Evolutionary conservation across 2,888 invertebrate genomes (phyloP).

Genomic region (Diarsia brunnea): DNA sequence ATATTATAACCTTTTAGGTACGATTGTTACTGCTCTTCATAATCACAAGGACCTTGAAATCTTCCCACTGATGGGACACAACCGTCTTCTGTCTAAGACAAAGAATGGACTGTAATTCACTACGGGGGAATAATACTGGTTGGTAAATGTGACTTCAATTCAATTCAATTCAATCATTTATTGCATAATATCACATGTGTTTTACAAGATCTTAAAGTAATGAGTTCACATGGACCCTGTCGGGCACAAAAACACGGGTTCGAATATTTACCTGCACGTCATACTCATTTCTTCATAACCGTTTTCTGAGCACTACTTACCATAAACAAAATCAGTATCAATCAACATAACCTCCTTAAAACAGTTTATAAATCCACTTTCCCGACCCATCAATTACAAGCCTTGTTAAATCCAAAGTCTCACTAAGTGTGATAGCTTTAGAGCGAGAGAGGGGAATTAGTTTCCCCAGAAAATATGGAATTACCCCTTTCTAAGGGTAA

Average conservation of each 20-base stretch:
- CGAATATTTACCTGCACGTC: not conserved
- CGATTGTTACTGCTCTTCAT: not conserved
- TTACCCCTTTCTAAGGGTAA: conserved; percentile 57
- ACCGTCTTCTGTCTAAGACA: not conserved
- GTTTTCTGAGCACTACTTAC: not conserved
- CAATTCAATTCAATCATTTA: too few relatives aligned
- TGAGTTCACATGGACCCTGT: too few relatives aligned
- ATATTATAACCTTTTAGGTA: not conserved
- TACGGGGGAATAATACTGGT: not conserved
- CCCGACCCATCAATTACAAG: conserved; percentile 47
- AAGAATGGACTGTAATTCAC: not conserved
- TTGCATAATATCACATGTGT: too few relatives aligned
- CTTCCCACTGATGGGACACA: not conserved
- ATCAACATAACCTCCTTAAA: conserved; percentile 3
- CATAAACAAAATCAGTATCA: conserved; percentile 11
- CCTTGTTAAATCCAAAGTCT: conserved; percentile 45
- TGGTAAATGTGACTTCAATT: not conserved
- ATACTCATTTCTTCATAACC: not conserved
- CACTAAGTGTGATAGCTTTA: conserved; percentile 43
- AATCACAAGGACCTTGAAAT: not conserved
- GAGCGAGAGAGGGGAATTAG: conserved; percentile 40
- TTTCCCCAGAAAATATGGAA: conserved; percentile 66
- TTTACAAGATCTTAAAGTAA: too few relatives aligned
- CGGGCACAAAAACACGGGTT: too few relatives aligned
- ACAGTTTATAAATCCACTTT: conserved; percentile 26